phyloP scores from a whole-genome alignment of 2,113 vertebrate genomes.

The Cephalopterus ornatus region DNA sequence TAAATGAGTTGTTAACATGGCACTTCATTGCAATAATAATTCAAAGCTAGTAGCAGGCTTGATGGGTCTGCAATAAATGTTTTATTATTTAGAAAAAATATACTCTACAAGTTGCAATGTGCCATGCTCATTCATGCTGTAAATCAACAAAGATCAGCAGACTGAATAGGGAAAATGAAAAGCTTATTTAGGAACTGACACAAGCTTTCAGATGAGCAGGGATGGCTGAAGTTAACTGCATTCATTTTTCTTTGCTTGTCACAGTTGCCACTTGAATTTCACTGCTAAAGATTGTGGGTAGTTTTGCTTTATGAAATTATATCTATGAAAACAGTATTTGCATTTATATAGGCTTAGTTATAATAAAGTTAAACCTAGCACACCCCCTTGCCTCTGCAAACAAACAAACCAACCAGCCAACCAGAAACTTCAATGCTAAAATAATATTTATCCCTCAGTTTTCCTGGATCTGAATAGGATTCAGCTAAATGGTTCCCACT shows the following conservation, averaged over 20 bases:
- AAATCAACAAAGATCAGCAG: conserved; percentile 83
- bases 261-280: conserved; percentile 79
- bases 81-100: conserved; percentile 81
- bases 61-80: conserved; percentile 78
- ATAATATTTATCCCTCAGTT: neutral
- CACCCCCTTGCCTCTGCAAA: conserved; percentile 9
- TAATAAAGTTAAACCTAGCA: conserved; percentile 65
- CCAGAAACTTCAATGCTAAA: neutral
- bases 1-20: conserved; percentile 75
- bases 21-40: conserved; percentile 73
- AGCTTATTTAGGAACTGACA: conserved; percentile 83
- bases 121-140: conserved; percentile 78
- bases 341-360: conserved; percentile 75
- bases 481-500: neutral
- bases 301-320: conserved; percentile 80
- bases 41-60: conserved; percentile 71
- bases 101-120: conserved; percentile 72
- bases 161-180: conserved; percentile 81
- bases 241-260: conserved; percentile 81
- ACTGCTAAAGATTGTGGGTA: conserved; percentile 74
- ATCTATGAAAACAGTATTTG: conserved; percentile 70
- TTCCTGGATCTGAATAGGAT: neutral
- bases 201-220: conserved; percentile 77
- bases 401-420: conserved; percentile 30
- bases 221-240: conserved; percentile 77